phyloP scores from a whole-genome alignment of 2,797 vertebrate species.

The Fratercula arctica region DNA sequence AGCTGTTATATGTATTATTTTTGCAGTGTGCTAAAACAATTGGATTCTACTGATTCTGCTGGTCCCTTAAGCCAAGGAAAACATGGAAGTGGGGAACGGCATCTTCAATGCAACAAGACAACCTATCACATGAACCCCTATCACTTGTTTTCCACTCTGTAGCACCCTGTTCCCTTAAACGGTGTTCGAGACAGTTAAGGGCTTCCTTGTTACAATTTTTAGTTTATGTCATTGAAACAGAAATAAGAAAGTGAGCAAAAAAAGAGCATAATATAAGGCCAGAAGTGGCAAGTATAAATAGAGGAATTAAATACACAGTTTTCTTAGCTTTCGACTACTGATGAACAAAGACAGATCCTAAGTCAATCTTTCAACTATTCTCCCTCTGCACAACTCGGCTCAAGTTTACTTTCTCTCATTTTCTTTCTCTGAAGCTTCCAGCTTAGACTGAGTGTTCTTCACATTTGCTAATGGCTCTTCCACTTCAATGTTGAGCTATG shows the following conservation, averaged over 20 bases:
- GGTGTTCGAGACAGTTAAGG: background rate
- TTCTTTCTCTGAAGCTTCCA: conserved; percentile 82
- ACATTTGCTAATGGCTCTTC: conserved; percentile 77
- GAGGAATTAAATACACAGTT: background rate
- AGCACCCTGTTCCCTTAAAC: background rate
- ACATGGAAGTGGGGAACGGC: rapidly evolving
- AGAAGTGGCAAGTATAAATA: background rate
- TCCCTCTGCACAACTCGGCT: background rate
- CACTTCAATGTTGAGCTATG: conserved; percentile 77
- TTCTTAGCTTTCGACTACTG: background rate
- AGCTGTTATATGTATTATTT: background rate
- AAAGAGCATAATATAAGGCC: background rate
- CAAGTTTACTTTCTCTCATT: conserved; percentile 59
- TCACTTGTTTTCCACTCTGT: background rate
- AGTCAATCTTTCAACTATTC: background rate
- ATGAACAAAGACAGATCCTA: background rate
- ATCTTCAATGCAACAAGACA: background rate
- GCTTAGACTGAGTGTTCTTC: conserved; percentile 75
- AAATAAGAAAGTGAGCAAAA: background rate
- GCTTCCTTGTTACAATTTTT: background rate
- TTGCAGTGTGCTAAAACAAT: background rate
- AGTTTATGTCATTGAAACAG: background rate
- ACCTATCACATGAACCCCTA: rapidly evolving
- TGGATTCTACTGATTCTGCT: background rate
- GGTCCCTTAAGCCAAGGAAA: background rate